Evolutionary conservation across 2,797 vertebrate genomes (phyloP), one percentile per base, ranked within the genome.

Genomic region (Lagodon rhomboides): DNA sequence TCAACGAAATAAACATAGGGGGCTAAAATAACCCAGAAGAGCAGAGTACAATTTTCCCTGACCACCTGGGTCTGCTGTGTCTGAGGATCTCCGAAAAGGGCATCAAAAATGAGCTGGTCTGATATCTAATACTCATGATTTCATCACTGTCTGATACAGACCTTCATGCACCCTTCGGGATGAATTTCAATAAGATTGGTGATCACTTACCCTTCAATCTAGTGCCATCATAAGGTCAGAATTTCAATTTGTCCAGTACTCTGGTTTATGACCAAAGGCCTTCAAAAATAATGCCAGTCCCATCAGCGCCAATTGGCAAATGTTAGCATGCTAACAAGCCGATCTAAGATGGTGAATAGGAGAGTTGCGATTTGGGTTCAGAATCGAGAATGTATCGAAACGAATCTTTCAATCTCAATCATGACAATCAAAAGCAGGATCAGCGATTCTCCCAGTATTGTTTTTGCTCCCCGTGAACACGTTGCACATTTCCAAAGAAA

Each of bases 11-110:
- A 46, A 41, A 46, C 30, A 60, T 17, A 22, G 18, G 13, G 9
- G 27, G 16, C 5, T 3, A 46, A 56, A 41, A 23, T 62, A 46
- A 53, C 12, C n/a, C 25, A 50, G 4, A 62, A 53, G 9, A 64
- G 12, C 0, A 3, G n/a, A 27, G 7, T 1, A n/a, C 30, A 51
- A 69, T 76, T 68, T 68, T 30, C 17, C 5, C 5, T 4, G 4
- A 65, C 23, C 60, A 69, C 60, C 49, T 77, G 68, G 0, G 30
- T 79, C 53, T 73, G 27, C 53, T 11, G 1, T 38, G 7, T 16
- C 2, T 6, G 13, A 27, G 23, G 5, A 17, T 66, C 58, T 23
- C 7, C 17, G 12, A 46, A 17, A 41, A 30, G 18, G 13, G 5
- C 6, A n/a, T 18, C 41, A 1, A 17, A 75, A 62, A 60, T 30